Evolutionary conservation across 2,888 invertebrate genomes (phyloP), one percentile per base, ranked within the genome.

Genomic region (Cryptocheilus praepositus): DNA sequence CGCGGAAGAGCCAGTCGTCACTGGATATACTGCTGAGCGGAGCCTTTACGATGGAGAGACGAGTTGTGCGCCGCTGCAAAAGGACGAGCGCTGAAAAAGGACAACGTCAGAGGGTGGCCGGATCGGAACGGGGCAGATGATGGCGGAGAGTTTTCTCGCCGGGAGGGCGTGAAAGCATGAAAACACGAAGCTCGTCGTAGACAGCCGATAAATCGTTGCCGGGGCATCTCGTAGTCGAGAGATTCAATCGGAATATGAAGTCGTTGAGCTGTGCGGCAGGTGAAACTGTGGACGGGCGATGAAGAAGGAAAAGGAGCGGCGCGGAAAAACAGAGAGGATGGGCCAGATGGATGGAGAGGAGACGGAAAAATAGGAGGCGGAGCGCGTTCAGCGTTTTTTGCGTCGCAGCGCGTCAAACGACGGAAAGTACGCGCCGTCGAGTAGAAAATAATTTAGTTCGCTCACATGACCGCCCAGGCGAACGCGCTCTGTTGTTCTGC

Each of bases 371-470:
- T 51, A 53, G 64, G 49, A 52, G 36, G 52, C 43, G n/a, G 55
- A 15, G 5, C 5, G 13, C n/a, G 21, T 15, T 11, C 11, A 15
- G 57, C 51, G 25, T 18, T 52, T 67, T 70, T 67, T 59, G 22
- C 11, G 7, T 36, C 36, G 7, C 36, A 11, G 11, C 7, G 18
- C 4, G 15, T 15, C 15, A 28, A 46, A 52, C 61, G 68, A 60
- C 18, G 25, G 11, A 43, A 13, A 22, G 13, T 55, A 15, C 25
- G 71, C 62, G 67, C 25, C 64, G 67, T 21, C 45, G 62, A 60
- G 64, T 57, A 49, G 71, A 73, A 71, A 73, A 71, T 71, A 70
- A 67, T 73, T 67, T 64, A 71, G 60, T 70, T 61, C 68, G 59
- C 43, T 44, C 52, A 25, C 60, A 25, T 18, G 21, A 55, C 58